Base-by-base conservation (phyloP, 2,797 vertebrate species). In the Smutsia temminckii region DNA sequence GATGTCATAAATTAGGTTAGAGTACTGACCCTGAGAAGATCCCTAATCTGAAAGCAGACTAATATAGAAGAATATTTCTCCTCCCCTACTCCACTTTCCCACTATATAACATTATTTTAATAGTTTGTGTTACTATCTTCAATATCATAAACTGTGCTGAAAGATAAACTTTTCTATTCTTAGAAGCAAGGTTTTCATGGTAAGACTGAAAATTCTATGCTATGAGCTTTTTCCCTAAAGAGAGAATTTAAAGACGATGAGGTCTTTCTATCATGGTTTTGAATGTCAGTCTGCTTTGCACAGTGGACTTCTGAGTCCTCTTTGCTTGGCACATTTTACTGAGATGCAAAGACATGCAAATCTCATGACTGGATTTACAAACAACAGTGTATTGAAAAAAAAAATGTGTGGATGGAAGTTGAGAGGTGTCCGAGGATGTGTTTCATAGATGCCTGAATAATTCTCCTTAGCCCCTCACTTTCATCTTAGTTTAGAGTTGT, bases 81-180 rank as follows among this genome's bases (percentile, higher is more conserved):
- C 25, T 86, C 13, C 90, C 34, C 40, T 27, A 10, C 17, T 16
- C 16, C 4, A 13, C 8, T 53, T 37, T 59, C 23, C 42, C 85
- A 64, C 1, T 8, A 80, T 27, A 34, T 4, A 46, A 14, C 10
- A 79, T 71, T 55, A 42, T 17, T 46, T 68, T 72, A 77, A 85
- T 74, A 83, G 42, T 75, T 83, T 49, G 4, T 20, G 29, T n/a
- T 53, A 96, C 51, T 17, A 72, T 94, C 71, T 10, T 96, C 87
- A 94, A 18, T 4, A n/a, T 95, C 88, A 27, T 64, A 64, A 78
- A 34, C 40, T 32, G 55, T 29, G 57, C 96, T 92, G 85, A 87
- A 94, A 96, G 89, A 72, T 93, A 97, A 85, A 5, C 61, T 95
- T 97, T 95, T 69, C n/a, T 81, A 83, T 95, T 91, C 64, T 94